phyloP scores from a whole-genome alignment of 1,140 invertebrate genomes.

The Pseudomyrmex flavicornis region DNA sequence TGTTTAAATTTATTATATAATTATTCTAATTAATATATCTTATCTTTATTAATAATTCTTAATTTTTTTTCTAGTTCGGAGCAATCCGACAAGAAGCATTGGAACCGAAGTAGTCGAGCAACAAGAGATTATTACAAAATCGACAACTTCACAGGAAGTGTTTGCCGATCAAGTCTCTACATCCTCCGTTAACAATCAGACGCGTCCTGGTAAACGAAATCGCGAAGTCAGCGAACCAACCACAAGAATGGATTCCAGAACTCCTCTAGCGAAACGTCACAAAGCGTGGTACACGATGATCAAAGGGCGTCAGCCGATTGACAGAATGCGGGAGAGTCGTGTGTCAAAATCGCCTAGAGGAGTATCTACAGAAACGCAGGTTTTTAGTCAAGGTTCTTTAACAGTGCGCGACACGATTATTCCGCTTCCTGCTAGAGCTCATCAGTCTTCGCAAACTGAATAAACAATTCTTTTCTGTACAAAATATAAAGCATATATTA shows the following conservation, averaged over 20 bases:
- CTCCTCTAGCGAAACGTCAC: slow-evolving; percentile 60
- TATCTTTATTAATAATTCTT: background rate
- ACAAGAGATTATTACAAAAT: background rate
- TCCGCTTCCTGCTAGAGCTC: slow-evolving; percentile 67
- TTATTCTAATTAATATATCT: background rate
- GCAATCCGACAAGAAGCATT: background rate
- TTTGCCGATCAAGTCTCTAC: background rate
- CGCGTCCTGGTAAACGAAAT: slow-evolving; percentile 50
- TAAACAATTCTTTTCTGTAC: slow-evolving; percentile 19
- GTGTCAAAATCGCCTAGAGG: slow-evolving; percentile 41
- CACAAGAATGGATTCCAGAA: background rate
- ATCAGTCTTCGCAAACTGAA: slow-evolving; percentile 56
- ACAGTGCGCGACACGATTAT: slow-evolving; percentile 67
- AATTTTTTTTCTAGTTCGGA: slow-evolving; percentile 1
- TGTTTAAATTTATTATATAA: no score
- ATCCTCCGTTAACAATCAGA: background rate
- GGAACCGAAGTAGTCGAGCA: background rate
- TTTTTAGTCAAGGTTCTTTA: slow-evolving; percentile 69
- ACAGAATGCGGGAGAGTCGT: slow-evolving; percentile 35
- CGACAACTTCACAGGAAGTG: background rate
- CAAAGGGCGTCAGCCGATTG: slow-evolving; percentile 58
- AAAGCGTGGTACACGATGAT: slow-evolving; percentile 62
- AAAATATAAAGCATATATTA: background rate
- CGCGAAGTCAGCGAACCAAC: slow-evolving; percentile 40
- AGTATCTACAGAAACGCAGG: slow-evolving; percentile 63